A percentile compares a stretch with the other conserved stretches of the same genome.
Evolutionary conservation across 2,797 vertebrate genomes (phyloP).

Genomic region (Mycteria americana): DNA sequence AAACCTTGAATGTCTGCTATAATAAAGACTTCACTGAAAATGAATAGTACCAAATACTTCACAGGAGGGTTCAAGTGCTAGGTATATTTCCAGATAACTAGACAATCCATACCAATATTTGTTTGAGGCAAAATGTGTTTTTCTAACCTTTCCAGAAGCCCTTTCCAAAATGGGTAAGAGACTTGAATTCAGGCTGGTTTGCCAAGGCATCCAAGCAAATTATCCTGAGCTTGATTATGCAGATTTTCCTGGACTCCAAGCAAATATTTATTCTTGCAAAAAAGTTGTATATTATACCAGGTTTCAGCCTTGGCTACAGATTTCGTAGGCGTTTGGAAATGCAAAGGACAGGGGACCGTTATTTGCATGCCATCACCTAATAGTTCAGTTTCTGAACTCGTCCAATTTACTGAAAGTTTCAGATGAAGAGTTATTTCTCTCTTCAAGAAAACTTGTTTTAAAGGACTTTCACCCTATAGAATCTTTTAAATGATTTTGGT

Average conservation of each 20-base stretch:
- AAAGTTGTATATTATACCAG: background rate
- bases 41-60: background rate
- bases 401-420: background rate
- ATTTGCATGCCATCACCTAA: background rate
- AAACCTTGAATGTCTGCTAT: background rate
- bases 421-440: background rate
- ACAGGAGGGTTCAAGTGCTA: background rate
- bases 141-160: background rate
- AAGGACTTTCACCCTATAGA: background rate
- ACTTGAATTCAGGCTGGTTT: background rate
- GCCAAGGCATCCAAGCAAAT: background rate
- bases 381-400: background rate
- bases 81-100: conserved; percentile 1
- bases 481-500: background rate
- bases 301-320: background rate
- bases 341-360: background rate
- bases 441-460: background rate
- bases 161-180: background rate
- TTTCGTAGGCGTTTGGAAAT: background rate
- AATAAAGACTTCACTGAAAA: conserved; percentile 36
- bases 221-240: background rate
- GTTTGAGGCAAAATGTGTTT: background rate
- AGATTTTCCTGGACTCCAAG: background rate
- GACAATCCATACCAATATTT: background rate
- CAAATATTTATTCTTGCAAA: background rate